Evolutionary conservation across 2,888 invertebrate genomes (phyloP).

Genomic region (Diplolepis rosae): DNA sequence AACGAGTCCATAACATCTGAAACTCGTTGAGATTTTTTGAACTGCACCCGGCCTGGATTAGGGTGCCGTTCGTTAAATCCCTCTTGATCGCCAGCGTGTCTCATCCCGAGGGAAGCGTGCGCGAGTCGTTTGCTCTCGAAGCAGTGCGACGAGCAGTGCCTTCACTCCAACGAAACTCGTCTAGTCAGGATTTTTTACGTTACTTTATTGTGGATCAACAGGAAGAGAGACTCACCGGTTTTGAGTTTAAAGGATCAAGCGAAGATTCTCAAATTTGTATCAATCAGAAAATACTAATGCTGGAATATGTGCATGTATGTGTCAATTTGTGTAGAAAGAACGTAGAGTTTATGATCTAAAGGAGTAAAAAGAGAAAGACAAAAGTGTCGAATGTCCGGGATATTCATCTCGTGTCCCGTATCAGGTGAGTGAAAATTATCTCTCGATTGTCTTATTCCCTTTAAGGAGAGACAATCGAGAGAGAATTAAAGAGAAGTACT

Average conservation of each 20-base stretch:
- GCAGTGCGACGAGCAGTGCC: slow-evolving; percentile 18
- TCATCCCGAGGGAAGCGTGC: slow-evolving; percentile 26
- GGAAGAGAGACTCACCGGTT: neutral
- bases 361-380: slow-evolving; percentile 7
- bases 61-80: slow-evolving; percentile 51
- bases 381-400: slow-evolving; percentile 17
- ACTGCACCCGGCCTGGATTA: slow-evolving; percentile 63
- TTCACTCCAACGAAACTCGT: slow-evolving; percentile 8
- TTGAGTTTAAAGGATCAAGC: neutral
- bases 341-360: slow-evolving; percentile 3
- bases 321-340: neutral
- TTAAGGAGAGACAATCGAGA: neutral
- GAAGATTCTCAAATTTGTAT: neutral
- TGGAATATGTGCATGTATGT: neutral
- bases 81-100: neutral
- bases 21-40: neutral
- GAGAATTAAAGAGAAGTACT: neutral
- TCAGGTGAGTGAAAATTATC: slow-evolving; percentile 20
- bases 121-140: slow-evolving; percentile 25
- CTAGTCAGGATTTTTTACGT: neutral
- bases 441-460: neutral
- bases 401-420: slow-evolving; percentile 5
- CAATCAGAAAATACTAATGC: neutral
- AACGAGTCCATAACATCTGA: neutral
- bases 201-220: neutral